Conservation (phyloP, 2,113 vertebrate species). For the Talpa occidentalis region DNA sequence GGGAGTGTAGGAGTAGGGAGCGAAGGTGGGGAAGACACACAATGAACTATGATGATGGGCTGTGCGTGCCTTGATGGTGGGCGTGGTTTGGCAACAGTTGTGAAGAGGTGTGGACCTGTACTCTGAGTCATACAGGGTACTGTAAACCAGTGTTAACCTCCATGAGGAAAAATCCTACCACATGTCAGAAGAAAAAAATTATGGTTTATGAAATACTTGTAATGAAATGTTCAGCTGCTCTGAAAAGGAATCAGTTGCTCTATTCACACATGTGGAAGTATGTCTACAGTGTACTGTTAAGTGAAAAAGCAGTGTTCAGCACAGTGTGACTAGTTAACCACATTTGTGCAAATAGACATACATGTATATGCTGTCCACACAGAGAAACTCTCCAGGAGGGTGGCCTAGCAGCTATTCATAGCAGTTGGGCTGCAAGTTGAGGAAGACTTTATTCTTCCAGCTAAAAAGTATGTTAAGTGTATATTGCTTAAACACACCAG, state of each 20-base stretch:
- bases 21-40: too few relatives aligned
- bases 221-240: background rate
- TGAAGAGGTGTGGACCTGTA: too few relatives aligned
- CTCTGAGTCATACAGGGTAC: too few relatives aligned
- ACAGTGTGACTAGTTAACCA: background rate
- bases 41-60: too few relatives aligned
- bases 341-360: background rate
- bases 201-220: background rate
- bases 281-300: background rate
- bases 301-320: background rate
- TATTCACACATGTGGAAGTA: background rate
- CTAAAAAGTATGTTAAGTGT: background rate
- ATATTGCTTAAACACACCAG: background rate
- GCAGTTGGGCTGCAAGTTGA: constrained; percentile 3
- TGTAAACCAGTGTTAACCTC: too few relatives aligned
- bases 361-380: background rate
- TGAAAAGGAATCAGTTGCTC: background rate
- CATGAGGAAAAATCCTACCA: too few relatives aligned
- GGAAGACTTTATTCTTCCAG: constrained; percentile 1
- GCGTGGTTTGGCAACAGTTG: too few relatives aligned
- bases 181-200: too few relatives aligned
- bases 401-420: background rate
- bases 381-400: background rate
- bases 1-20: too few relatives aligned
- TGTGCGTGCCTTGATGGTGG: too few relatives aligned